Evolutionary conservation across 2,797 vertebrate genomes (phyloP).

Genomic region (Tiaroga cobitis): DNA sequence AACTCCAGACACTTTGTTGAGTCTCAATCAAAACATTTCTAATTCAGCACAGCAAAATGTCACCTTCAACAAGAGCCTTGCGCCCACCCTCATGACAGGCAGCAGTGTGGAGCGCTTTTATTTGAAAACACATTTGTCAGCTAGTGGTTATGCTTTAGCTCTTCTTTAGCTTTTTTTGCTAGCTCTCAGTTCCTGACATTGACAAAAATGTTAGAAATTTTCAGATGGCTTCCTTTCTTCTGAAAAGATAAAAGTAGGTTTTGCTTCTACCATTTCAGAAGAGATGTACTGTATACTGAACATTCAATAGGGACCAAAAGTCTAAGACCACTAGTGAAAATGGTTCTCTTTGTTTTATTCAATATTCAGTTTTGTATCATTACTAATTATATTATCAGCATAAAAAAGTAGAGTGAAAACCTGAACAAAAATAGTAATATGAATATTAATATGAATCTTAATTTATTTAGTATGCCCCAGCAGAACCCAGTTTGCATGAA

Average conservation of each 20-base stretch:
- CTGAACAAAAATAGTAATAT: neutral
- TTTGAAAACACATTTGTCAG: slow-evolving; percentile 42
- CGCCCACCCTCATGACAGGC: slow-evolving; percentile 34
- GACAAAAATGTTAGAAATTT: slow-evolving; percentile 12
- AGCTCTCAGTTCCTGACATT: neutral
- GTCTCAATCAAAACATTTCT: slow-evolving; percentile 43
- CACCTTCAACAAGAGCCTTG: slow-evolving; percentile 40
- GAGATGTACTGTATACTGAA: neutral
- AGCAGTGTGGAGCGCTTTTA: slow-evolving; percentile 28
- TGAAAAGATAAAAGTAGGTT: neutral
- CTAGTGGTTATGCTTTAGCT: slow-evolving; percentile 31
- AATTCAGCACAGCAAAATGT: slow-evolving; percentile 40
- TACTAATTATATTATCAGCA: neutral
- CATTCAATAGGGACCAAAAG: neutral
- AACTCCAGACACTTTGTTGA: slow-evolving; percentile 17
- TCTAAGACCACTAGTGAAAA: neutral
- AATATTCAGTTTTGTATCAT: neutral
- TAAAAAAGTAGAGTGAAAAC: neutral
- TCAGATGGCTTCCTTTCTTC: neutral
- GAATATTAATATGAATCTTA: neutral
- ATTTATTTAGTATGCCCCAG: slow-evolving; percentile 1
- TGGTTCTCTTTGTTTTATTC: neutral
- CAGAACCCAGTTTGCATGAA: neutral
- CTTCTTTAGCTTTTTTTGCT: slow-evolving; percentile 11
- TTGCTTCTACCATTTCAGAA: neutral